Evolutionary conservation across 2,113 vertebrate genomes (phyloP), one percentile per base, ranked within the genome.

Genomic region (Erpornis zantholeuca): DNA sequence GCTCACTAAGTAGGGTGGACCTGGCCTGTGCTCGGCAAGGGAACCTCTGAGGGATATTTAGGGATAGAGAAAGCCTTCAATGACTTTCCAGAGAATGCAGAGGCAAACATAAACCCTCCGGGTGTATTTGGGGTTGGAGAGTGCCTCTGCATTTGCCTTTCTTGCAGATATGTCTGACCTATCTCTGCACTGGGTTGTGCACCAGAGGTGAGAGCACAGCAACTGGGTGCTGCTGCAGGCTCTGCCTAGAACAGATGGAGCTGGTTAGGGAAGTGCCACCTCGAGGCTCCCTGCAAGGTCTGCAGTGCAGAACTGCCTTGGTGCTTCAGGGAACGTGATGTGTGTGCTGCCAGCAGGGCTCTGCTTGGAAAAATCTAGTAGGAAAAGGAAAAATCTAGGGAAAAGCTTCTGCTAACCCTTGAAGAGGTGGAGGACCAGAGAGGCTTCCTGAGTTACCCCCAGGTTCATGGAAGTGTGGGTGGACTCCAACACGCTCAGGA

Each of bases 291-390:
- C 69, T 66, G 47, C 27, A 56, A 42, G 44, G 24, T 66, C 44
- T 89, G 73, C 38, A 45, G 23, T 18, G 38, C 69, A 64, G 60
- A 75, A 61, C 3, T 2, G 1, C 52, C 56, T 63, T 12, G 4
- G 33, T 47, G 44, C 87, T 82, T 29, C 52, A 56, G 65, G 53
- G 56, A 89, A 36, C 4, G 33, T 69, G 38, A 52, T 36, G 11
- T 1, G 1, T 11, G 44, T 53, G 63, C 50, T 44, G 27, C 40
- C 0, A 0, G 10, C 27, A 80, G 57, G 7, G 15, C 23, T 59
- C 33, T 28, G 19, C 40, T 81, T 28, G 42, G 64, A 59, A 63
- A 91, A 66, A 22, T 20, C 5, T n/a, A 5, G 3, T 4, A 5
- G 33, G 44, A 47, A 47, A 86, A 69, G 13, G n/a, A n/a, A n/a